Percentiles rank a stretch among this genome's conserved stretches.
phyloP scores from a whole-genome alignment of 2,797 vertebrate species.

The Heliangelus exortis region DNA sequence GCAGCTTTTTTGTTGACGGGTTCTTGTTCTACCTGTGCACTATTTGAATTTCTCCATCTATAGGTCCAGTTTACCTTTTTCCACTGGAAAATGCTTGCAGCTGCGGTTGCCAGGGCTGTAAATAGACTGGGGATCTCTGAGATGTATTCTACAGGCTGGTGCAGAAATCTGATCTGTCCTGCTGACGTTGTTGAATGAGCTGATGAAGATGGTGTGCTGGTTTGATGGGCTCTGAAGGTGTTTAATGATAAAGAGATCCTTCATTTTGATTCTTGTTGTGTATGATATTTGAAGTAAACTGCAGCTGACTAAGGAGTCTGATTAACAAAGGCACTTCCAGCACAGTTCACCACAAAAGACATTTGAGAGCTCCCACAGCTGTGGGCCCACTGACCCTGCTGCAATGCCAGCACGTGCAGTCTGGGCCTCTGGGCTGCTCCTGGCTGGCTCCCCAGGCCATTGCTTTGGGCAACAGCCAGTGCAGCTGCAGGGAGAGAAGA shows the following conservation, averaged over 20 bases:
- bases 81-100: not conserved
- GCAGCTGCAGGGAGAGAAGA: not conserved
- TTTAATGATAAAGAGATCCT: not conserved
- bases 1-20: not conserved
- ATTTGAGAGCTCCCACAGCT: not conserved
- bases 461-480: not conserved
- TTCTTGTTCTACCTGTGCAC: not conserved
- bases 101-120: not conserved
- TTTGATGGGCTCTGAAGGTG: not conserved
- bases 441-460: not conserved
- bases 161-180: not conserved
- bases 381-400: not conserved
- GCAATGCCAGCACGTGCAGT: not conserved
- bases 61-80: not conserved
- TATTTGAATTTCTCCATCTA: not conserved
- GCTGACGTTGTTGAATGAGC: not conserved
- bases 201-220: rapidly evolving
- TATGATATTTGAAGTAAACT: not conserved
- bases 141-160: not conserved
- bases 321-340: not conserved
- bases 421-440: not conserved
- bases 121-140: not conserved
- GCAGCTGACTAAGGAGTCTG: not conserved
- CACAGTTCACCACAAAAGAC: not conserved
- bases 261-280: not conserved